These are phyloP conservation scores for Lasioglossum calceatum DNA, from an alignment of 2,888 invertebrate species.

Conservation along the genomic window DNA sequence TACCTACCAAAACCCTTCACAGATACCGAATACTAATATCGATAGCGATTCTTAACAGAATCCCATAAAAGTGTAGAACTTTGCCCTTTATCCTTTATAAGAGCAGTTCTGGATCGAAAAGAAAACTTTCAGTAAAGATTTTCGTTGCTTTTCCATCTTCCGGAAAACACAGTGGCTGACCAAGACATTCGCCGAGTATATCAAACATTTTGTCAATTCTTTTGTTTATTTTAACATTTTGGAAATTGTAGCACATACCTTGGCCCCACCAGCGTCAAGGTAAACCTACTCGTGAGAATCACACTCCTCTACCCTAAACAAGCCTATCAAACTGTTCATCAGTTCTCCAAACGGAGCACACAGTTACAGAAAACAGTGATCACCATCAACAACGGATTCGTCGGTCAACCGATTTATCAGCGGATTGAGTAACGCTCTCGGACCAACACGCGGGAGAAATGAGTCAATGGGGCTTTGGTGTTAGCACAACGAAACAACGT, in stretches of 20 bases:
- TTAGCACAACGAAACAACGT: slow-evolving; percentile 71
- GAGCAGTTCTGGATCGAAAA: no score
- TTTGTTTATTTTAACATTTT: neutral
- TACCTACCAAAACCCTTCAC: neutral
- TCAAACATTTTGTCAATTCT: neutral
- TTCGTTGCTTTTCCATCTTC: neutral
- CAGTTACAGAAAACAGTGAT: neutral
- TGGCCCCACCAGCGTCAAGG: neutral
- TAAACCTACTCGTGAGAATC: slow-evolving; percentile 13
- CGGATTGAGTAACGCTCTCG: neutral
- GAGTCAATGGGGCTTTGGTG: slow-evolving; percentile 50
- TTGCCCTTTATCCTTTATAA: no score
- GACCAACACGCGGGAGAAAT: slow-evolving; percentile 25
- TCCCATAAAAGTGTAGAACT: no score
- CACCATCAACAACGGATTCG: neutral
- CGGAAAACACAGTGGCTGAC: neutral
- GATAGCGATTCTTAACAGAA: no score
- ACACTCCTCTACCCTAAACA: neutral
- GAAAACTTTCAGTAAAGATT: no score
- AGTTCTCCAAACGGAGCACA: slow-evolving; percentile 14
- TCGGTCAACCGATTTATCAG: neutral
- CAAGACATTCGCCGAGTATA: neutral
- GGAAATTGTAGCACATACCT: neutral
- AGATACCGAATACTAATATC: neutral
- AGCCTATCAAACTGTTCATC: neutral